Conservation (phyloP, 2,113 vertebrate genomes). For the Proteles cristata region DNA sequence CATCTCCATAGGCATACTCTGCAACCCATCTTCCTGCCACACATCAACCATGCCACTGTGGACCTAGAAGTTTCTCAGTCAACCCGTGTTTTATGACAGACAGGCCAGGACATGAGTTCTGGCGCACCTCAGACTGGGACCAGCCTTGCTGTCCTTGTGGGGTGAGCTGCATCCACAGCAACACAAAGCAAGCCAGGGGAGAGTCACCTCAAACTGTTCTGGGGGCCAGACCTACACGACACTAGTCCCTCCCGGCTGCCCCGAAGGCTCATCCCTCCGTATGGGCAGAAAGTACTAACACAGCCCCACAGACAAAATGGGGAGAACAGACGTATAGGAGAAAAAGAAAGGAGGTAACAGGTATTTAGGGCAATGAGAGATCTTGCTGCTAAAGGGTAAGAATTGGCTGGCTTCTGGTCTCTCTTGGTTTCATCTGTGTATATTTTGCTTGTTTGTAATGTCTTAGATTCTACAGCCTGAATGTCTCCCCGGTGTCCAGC, state of each 20-base stretch:
- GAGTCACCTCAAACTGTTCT: not conserved
- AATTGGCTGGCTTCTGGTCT: not conserved
- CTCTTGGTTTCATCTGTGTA: not conserved
- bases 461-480: not conserved
- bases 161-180: not conserved
- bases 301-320: not conserved
- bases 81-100: slow-evolving; percentile 6
- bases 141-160: not conserved
- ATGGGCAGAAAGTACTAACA: not conserved
- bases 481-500: not conserved
- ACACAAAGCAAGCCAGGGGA: not conserved
- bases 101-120: not conserved
- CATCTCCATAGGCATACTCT: not conserved
- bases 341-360: not conserved
- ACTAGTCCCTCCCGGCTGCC: not conserved
- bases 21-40: not conserved
- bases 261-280: not conserved
- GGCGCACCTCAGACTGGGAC: not conserved
- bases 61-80: slow-evolving; percentile 24
- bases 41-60: not conserved
- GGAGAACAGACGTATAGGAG: not conserved
- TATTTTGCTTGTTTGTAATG: not conserved
- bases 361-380: not conserved
- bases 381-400: not conserved
- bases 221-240: not conserved